Conservation (phyloP, 2,797 vertebrate genomes). For the Manis pentadactyla region DNA sequence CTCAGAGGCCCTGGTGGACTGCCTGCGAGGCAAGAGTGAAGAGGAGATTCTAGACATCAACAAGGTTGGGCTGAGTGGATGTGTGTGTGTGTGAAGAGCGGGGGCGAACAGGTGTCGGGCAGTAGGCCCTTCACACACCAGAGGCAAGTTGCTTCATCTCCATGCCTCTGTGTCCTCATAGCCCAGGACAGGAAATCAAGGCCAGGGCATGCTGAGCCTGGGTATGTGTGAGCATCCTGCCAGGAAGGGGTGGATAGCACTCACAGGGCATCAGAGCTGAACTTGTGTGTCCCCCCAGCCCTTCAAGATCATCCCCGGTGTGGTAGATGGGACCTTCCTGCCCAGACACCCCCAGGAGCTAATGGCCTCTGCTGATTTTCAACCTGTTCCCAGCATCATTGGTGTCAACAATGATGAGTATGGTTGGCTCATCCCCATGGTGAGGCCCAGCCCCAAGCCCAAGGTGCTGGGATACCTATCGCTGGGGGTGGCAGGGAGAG, state of each 20-base stretch:
- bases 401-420: slow-evolving; percentile 85
- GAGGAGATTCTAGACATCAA: slow-evolving; percentile 68
- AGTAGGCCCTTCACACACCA: neutral
- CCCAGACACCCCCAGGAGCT: slow-evolving; percentile 79
- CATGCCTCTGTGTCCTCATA: neutral
- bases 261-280: neutral
- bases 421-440: slow-evolving; percentile 82
- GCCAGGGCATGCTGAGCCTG: neutral
- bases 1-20: slow-evolving; percentile 77
- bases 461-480: neutral
- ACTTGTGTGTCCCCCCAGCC: slow-evolving; percentile 48
- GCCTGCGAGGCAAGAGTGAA: slow-evolving; percentile 78
- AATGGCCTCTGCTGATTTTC: slow-evolving; percentile 76
- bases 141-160: neutral
- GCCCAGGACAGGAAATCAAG: neutral
- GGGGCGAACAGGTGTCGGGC: fast-evolving
- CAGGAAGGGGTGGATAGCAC: neutral
- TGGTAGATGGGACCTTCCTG: slow-evolving; percentile 85
- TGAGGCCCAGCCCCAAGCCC: slow-evolving; percentile 63
- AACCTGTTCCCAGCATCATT: slow-evolving; percentile 80
- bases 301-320: slow-evolving; percentile 13
- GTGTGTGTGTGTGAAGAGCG: neutral
- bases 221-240: neutral
- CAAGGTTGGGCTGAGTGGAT: slow-evolving; percentile 13
- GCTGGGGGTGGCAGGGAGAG: fast-evolving